Conservation (phyloP, 1,140 invertebrate species). For the Lethrus apterus region DNA sequence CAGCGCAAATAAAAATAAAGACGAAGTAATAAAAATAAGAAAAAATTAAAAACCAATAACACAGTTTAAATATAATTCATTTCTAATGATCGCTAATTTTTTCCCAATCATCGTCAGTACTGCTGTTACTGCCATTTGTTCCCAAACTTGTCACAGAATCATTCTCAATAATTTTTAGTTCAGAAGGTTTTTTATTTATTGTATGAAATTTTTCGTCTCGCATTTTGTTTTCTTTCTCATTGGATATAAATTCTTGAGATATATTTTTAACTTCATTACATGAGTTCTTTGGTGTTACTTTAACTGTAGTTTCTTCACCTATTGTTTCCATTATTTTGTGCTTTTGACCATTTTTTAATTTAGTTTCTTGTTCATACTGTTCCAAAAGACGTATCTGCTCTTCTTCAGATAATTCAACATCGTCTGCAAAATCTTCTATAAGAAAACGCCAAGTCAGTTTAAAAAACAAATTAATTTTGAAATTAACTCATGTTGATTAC, state of each 20-base stretch:
- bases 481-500: too few species aligned
- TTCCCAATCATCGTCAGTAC: slow-evolving; percentile 40
- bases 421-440: slow-evolving; percentile 51
- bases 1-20: too few species aligned
- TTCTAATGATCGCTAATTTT: slow-evolving; percentile 37
- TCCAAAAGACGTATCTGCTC: slow-evolving; percentile 51
- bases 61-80: too few species aligned
- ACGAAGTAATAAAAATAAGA: not conserved
- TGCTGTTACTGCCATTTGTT: slow-evolving; percentile 33
- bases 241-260: not conserved
- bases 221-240: slow-evolving; percentile 10
- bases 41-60: not conserved
- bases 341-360: slow-evolving; percentile 21
- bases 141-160: slow-evolving; percentile 28
- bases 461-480: too few species aligned
- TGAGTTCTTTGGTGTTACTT: slow-evolving; percentile 20
- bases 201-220: slow-evolving; percentile 1
- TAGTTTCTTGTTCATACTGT: slow-evolving; percentile 48
- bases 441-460: slow-evolving; percentile 31
- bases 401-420: slow-evolving; percentile 52
- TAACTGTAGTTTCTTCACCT: slow-evolving; percentile 17
- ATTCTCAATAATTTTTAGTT: slow-evolving; percentile 21
- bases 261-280: slow-evolving; percentile 1
- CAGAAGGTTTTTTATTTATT: slow-evolving; percentile 9
- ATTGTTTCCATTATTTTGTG: slow-evolving; percentile 1